Evolutionary conservation across 2,888 invertebrate genomes (phyloP).

Genomic region (Holacanthella duospinosa): DNA sequence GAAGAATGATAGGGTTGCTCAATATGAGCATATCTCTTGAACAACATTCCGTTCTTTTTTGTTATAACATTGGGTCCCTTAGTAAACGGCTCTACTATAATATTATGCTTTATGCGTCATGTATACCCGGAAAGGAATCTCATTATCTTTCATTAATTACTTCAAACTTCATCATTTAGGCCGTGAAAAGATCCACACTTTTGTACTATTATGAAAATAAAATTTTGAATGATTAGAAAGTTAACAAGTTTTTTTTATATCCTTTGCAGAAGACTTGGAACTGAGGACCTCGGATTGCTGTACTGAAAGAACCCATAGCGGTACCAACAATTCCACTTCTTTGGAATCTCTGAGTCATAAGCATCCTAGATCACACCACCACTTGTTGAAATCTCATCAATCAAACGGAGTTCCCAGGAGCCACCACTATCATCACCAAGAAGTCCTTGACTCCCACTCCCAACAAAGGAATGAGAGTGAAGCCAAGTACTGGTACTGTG

Average conservation of each 20-base stretch:
- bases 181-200: not conserved
- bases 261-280: conserved; percentile 35
- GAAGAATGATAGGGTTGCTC: not conserved
- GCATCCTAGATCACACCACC: conserved; percentile 14
- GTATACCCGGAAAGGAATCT: not conserved
- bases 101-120: not conserved
- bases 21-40: not conserved
- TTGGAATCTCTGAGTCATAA: conserved; percentile 34
- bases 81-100: not conserved
- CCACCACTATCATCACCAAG: conserved; percentile 14
- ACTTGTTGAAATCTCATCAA: not conserved
- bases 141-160: not conserved
- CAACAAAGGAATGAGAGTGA: conserved; percentile 13
- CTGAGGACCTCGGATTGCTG: conserved; percentile 32
- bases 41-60: not conserved
- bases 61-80: no score
- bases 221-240: not conserved
- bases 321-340: conserved; percentile 32
- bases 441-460: no score
- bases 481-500: conserved; percentile 37
- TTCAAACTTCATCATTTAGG: not conserved
- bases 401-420: not conserved
- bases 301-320: conserved; percentile 23
- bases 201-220: not conserved
- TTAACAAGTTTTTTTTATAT: conserved; percentile 8